phyloP scores from a whole-genome alignment of 2,797 vertebrate species.

The Miichthys miiuy region DNA sequence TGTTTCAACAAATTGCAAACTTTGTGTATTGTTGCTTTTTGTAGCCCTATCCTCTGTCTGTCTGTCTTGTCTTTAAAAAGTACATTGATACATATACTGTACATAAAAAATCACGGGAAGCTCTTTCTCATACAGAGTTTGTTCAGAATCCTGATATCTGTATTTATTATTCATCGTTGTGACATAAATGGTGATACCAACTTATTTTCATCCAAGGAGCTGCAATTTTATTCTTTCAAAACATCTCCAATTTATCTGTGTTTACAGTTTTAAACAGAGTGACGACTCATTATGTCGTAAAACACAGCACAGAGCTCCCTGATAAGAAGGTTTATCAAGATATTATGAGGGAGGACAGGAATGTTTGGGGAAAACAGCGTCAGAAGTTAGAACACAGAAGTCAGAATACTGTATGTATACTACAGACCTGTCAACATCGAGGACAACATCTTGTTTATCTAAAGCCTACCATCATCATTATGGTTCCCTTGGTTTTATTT shows the following conservation, averaged over 20 bases:
- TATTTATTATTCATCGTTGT: conserved; percentile 4
- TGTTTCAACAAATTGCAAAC: background rate
- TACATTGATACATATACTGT: background rate
- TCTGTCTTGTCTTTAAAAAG: background rate
- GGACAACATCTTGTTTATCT: background rate
- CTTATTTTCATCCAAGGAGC: conserved; percentile 40
- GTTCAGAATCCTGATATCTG: conserved; percentile 4
- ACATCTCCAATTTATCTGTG: conserved; percentile 27
- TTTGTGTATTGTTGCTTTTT: background rate
- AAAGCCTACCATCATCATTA: background rate
- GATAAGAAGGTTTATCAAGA: conserved; percentile 48
- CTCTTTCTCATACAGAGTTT: background rate
- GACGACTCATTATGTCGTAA: conserved; percentile 54
- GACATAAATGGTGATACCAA: background rate
- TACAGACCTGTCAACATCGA: background rate
- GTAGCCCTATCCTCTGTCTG: background rate
- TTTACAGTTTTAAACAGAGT: conserved; percentile 50
- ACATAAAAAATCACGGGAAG: background rate
- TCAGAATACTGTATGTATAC: background rate
- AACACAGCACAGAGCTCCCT: conserved; percentile 24
- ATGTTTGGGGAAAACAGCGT: conserved; percentile 26
- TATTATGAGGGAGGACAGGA: background rate
- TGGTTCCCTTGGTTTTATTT: background rate
- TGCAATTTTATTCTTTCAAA: conserved; percentile 20
- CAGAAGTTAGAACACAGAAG: conserved; percentile 7